Percentiles rank a stretch among this genome's conserved stretches.
phyloP scores from a whole-genome alignment of 2,888 invertebrate species.

The Calameuta idolon region DNA sequence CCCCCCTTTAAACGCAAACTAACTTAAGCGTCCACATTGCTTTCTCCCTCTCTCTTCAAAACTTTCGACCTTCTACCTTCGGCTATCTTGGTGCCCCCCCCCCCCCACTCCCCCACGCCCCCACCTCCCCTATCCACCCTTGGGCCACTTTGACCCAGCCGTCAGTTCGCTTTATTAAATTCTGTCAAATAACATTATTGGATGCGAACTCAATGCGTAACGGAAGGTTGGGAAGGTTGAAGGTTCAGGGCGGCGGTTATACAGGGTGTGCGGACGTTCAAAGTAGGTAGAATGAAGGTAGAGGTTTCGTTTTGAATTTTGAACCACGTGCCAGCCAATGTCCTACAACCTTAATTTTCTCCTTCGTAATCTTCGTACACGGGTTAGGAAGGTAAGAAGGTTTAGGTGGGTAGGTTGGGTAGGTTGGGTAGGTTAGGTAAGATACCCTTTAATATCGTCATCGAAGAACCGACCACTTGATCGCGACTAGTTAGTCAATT shows the following conservation, averaged over 20 bases:
- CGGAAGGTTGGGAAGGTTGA: neutral
- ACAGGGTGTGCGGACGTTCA: neutral
- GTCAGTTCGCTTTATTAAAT: slow-evolving; percentile 27
- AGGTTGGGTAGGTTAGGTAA: neutral
- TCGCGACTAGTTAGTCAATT: neutral
- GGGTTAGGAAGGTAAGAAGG: neutral
- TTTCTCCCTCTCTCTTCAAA: neutral
- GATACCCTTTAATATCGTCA: neutral
- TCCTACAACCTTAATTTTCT: neutral
- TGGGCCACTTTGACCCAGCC: neutral
- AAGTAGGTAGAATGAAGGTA: no score
- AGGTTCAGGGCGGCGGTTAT: neutral
- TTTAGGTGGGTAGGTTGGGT: no score
- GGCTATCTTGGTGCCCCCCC: neutral
- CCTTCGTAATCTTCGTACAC: neutral
- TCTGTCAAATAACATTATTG: slow-evolving; percentile 24
- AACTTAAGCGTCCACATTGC: neutral
- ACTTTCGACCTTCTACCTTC: neutral
- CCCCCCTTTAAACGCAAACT: neutral
- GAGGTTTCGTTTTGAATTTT: neutral
- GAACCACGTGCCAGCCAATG: neutral
- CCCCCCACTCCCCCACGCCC: no score
- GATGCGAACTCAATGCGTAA: slow-evolving; percentile 2
- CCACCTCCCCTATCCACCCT: no score
- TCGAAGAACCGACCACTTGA: neutral